phyloP scores from a whole-genome alignment of 2,888 invertebrate species.

The Amphipoea oculea region DNA sequence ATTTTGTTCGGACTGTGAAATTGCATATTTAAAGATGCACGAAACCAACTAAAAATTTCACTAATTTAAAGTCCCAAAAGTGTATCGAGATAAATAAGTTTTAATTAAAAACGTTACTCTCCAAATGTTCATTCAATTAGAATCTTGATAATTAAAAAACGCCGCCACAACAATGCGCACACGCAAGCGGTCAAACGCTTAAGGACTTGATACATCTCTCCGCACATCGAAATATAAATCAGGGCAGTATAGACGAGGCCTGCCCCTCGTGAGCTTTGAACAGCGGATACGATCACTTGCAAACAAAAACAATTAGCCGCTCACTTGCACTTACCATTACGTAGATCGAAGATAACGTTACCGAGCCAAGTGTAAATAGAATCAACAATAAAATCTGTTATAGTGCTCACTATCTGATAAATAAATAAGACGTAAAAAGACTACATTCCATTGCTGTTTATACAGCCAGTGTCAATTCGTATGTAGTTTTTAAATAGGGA shows the following conservation, averaged over 20 bases:
- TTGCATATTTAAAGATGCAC: not conserved
- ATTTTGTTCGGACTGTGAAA: not conserved
- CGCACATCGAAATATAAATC: constrained; percentile 84
- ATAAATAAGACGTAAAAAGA: constrained; percentile 46
- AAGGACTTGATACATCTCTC: constrained; percentile 82
- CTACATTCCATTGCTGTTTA: constrained; percentile 29
- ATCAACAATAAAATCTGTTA: constrained; percentile 67
- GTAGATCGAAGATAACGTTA: constrained; percentile 84
- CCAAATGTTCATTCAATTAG: constrained; percentile 58
- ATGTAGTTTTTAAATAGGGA: constrained; percentile 30
- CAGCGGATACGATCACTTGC: constrained; percentile 83
- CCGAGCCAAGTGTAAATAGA: constrained; percentile 66
- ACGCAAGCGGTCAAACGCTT: constrained; percentile 75
- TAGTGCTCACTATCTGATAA: constrained; percentile 57
- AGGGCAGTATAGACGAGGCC: constrained; percentile 82
- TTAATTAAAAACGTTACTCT: constrained; percentile 45
- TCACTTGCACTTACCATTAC: constrained; percentile 84
- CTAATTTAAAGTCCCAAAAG: constrained; percentile 27
- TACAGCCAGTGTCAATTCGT: constrained; percentile 12
- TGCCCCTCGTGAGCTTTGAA: constrained; percentile 82
- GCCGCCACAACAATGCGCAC: constrained; percentile 60
- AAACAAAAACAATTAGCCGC: constrained; percentile 84
- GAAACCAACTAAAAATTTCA: not conserved
- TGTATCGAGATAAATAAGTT: constrained; percentile 38
- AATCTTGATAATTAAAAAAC: constrained; percentile 52